Evolutionary conservation across 2,113 vertebrate species (phyloP), one percentile per base, ranked within the genome.

Genomic region (Brevimyrus niger): DNA sequence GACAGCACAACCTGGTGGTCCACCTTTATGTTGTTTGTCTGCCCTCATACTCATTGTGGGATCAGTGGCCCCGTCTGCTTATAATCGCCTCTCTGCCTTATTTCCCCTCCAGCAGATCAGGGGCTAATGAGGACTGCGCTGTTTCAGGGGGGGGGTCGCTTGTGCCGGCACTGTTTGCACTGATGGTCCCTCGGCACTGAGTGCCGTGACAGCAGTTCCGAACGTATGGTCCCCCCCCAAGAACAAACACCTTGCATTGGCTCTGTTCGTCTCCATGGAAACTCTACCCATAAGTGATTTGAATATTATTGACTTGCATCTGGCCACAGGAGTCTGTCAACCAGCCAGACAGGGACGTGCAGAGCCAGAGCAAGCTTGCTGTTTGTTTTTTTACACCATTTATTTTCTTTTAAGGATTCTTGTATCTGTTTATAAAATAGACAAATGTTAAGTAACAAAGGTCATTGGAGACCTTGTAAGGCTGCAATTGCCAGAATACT

Each of bases 261-360:
- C 61, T 38, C 47, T 13, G 21, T 76, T 58, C 50, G 15, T 89
- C 47, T 35, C 31, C 50, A 31, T 58, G 69, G 86, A 47, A 82
- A 90, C 47, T 23, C 69, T 42, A 55, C 17, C 85, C 89, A 83
- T 82, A 46, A 23, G 35, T 90, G 53, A 82, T 50, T 50, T 55
- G n/a, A 88, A 76, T 80, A 58, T 82, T 35, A 5, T 44, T 51
- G 38, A 82, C 50, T 42, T 46, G 48, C 86, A 58, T 87, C 86
- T 90, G 89, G 21, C 55, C 31, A 15, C 38, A 35, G 38, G 47
- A 42, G 35, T 83, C 15, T 80, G 46, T 51, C 46, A 27, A 46
- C 23, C 31, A 55, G 44, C 82, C 17, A 46, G 82, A 27, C 5
- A n/a, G n/a, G 50, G 31, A 42, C 44, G n/a, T 31, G n/a, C 35